A percentile compares a stretch with the other conserved stretches of the same genome.
Evolutionary conservation across 2,113 vertebrate species (phyloP).

Genomic region (Ailuropoda melanoleuca): DNA sequence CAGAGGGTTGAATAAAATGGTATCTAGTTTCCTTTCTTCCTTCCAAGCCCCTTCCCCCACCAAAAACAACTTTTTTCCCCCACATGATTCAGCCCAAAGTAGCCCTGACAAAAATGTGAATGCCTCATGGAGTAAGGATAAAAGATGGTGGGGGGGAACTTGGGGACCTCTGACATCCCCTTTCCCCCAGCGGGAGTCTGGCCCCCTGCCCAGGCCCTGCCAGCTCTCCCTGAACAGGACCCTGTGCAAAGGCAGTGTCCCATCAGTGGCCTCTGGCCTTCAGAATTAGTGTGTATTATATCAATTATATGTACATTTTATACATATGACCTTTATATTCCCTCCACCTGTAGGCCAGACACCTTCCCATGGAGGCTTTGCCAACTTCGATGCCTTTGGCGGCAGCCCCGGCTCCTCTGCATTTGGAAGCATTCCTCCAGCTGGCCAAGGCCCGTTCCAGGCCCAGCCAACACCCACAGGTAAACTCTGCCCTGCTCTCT

Average conservation of each 20-base stretch:
- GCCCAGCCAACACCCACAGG: constrained; percentile 69
- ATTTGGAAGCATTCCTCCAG: constrained; percentile 69
- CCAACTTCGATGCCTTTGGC: constrained; percentile 80
- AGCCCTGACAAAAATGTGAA: not conserved
- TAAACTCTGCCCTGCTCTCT: constrained; percentile 37
- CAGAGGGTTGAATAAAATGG: not conserved
- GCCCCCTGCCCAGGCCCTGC: not conserved
- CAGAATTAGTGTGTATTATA: not conserved
- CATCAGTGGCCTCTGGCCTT: not conserved
- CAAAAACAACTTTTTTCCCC: not conserved
- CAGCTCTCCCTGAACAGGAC: not conserved
- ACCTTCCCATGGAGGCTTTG: constrained; percentile 72
- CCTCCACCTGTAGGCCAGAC: constrained; percentile 65
- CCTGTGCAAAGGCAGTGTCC: not conserved
- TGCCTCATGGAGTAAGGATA: not conserved
- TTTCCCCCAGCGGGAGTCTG: not conserved
- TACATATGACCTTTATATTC: not conserved
- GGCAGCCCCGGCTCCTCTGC: constrained; percentile 34
- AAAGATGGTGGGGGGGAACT: not conserved
- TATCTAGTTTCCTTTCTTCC: not conserved
- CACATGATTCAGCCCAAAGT: not conserved
- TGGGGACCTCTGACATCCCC: not conserved
- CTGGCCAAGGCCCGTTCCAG: constrained; percentile 69
- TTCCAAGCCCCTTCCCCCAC: not conserved
- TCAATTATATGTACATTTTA: not conserved